These are phyloP conservation scores for Sorex maritimensis DNA, from an alignment of 2,797 vertebrate species.

Conservation along the genomic window DNA sequence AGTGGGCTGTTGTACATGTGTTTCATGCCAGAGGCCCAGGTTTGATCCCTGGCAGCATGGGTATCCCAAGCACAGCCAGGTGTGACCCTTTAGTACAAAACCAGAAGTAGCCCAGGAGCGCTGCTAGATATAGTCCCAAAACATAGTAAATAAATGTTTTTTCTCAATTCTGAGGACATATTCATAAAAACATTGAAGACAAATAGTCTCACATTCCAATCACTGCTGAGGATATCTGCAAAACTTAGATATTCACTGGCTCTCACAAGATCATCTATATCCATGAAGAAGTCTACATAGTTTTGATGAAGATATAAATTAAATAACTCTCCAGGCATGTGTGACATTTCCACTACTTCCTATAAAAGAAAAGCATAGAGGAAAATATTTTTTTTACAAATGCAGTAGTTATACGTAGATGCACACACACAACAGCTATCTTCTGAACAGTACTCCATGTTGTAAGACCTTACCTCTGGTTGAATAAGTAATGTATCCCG, in stretches of 20 bases:
- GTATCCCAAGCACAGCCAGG: too few relatives aligned
- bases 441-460: not conserved
- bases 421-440: not conserved
- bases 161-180: slow-evolving; percentile 64
- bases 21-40: too few relatives aligned
- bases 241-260: slow-evolving; percentile 97
- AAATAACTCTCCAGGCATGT: slow-evolving; percentile 96
- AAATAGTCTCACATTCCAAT: slow-evolving; percentile 95
- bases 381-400: slow-evolving; percentile 9
- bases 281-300: slow-evolving; percentile 96
- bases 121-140: too few relatives aligned
- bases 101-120: too few relatives aligned
- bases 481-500: slow-evolving; percentile 93
- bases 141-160: not conserved
- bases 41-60: too few relatives aligned
- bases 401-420: not conserved
- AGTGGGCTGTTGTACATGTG: too few relatives aligned
- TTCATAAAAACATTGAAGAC: slow-evolving; percentile 57
- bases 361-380: slow-evolving; percentile 82
- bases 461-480: slow-evolving; percentile 93
- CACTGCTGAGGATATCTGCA: slow-evolving; percentile 94
- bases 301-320: slow-evolving; percentile 99
- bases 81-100: too few relatives aligned
- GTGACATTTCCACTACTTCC: slow-evolving; percentile 96
- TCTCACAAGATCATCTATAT: slow-evolving; percentile 94